phyloP scores from a whole-genome alignment of 2,797 vertebrate genomes.

The Eidolon dupreanum region DNA sequence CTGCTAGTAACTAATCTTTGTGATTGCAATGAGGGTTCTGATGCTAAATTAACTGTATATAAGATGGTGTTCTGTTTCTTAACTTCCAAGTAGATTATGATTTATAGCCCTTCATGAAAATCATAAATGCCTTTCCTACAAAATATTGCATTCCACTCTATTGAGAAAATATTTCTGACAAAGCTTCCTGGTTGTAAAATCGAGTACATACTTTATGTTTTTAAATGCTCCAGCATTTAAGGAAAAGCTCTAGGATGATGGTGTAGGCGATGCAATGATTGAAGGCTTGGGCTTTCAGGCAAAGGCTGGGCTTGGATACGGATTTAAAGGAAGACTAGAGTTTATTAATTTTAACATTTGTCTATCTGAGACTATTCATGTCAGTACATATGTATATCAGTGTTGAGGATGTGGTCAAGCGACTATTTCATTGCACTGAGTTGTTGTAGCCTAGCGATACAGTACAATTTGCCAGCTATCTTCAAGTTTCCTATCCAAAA shows the following conservation, averaged over 20 bases:
- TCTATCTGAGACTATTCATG: background rate
- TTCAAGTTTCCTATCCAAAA: background rate
- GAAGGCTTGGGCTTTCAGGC: background rate
- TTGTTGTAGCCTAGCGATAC: background rate
- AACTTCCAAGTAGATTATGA: background rate
- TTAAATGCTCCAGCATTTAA: background rate
- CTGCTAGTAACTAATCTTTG: background rate
- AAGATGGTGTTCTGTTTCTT: background rate
- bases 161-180: background rate
- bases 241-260: background rate
- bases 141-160: background rate
- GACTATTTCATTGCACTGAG: background rate
- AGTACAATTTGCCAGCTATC: background rate
- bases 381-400: background rate
- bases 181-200: background rate
- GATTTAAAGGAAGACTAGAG: background rate
- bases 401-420: background rate
- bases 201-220: background rate
- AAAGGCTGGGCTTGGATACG: background rate
- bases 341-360: constrained; percentile 3
- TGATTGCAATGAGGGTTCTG: background rate
- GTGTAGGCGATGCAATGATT: fast-evolving
- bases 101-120: background rate
- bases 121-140: background rate
- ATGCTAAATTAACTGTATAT: background rate